Percentiles rank a stretch among this genome's conserved stretches.
phyloP scores from a whole-genome alignment of 2,113 vertebrate genomes.

The Pipa parva region DNA sequence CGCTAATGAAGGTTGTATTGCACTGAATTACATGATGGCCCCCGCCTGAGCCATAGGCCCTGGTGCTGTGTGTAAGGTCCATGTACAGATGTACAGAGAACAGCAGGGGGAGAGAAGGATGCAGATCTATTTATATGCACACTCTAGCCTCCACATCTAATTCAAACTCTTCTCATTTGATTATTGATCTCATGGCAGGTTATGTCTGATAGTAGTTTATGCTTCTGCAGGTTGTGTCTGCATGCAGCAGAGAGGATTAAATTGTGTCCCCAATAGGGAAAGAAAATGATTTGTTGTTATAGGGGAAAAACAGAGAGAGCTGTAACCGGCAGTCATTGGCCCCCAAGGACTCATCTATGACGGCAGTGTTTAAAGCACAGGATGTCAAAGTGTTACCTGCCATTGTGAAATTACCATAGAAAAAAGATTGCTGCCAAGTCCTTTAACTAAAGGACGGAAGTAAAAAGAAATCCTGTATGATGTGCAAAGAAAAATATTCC shows the following conservation, averaged over 20 bases:
- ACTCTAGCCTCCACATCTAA: slow-evolving; percentile 7
- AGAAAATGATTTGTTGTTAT: slow-evolving; percentile 1
- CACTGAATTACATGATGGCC: too few species aligned
- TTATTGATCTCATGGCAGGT: slow-evolving; percentile 32
- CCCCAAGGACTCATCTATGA: not conserved
- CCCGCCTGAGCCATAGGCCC: too few species aligned
- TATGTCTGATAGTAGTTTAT: slow-evolving; percentile 33
- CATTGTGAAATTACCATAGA: slow-evolving; percentile 1
- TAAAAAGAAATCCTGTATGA: slow-evolving; percentile 4
- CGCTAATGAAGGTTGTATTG: too few species aligned
- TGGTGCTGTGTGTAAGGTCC: not conserved
- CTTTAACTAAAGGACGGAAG: slow-evolving; percentile 8
- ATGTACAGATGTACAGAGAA: not conserved
- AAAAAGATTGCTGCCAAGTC: slow-evolving; percentile 20
- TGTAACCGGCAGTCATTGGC: not conserved
- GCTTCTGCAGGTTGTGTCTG: slow-evolving; percentile 28
- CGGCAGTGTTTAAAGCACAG: not conserved
- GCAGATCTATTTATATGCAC: slow-evolving; percentile 26
- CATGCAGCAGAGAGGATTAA: slow-evolving; percentile 18
- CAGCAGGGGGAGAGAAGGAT: slow-evolving; percentile 2
- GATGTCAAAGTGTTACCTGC: slow-evolving; percentile 6
- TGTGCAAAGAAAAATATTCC: not conserved
- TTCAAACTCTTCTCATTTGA: slow-evolving; percentile 31
- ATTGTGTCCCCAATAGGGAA: slow-evolving; percentile 11
- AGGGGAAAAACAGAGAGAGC: not conserved